These are phyloP conservation scores for Echeneis naucrates DNA, from an alignment of 2,797 vertebrate genomes.

Conservation along the genomic window DNA sequence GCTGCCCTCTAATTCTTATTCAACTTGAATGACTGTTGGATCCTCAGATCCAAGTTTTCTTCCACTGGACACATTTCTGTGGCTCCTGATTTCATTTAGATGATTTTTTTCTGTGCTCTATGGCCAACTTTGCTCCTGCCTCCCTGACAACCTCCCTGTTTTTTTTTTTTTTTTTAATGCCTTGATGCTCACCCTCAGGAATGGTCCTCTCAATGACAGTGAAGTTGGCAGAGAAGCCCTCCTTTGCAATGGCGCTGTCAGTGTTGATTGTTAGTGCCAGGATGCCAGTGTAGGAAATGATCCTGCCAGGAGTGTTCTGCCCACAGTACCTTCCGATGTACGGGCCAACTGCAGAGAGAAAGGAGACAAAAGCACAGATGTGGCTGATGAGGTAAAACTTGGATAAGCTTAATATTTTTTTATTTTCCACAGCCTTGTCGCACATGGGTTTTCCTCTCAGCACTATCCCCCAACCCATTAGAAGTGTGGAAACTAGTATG, in stretches of 20 bases:
- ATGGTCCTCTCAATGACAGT: conserved; percentile 90
- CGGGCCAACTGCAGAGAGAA: conserved; percentile 88
- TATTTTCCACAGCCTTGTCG: conserved; percentile 48
- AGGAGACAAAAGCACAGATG: conserved; percentile 28
- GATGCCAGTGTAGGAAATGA: conserved; percentile 95
- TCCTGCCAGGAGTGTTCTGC: conserved; percentile 93
- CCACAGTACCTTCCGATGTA: conserved; percentile 97
- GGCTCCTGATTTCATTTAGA: conserved; percentile 20
- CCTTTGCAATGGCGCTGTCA: conserved; percentile 97
- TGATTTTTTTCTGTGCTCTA: conserved; percentile 11
- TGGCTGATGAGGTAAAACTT: conserved; percentile 22
- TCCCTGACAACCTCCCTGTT: not conserved
- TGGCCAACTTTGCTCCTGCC: conserved; percentile 1
- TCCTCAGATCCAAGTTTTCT: conserved; percentile 8
- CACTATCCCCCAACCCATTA: not conserved
- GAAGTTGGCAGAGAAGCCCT: conserved; percentile 98
- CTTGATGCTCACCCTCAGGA: conserved; percentile 92
- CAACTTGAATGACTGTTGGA: too few species aligned
- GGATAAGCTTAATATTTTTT: conserved; percentile 63
- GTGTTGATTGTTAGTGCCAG: conserved; percentile 97
- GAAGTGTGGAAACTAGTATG: conserved; percentile 67
- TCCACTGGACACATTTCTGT: conserved; percentile 4
- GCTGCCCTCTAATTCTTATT: conserved; percentile 29
- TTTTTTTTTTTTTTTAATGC: conserved; percentile 4
- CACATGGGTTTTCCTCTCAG: conserved; percentile 48